A percentile compares a stretch with the other conserved stretches of the same genome.
phyloP scores from a whole-genome alignment of 2,797 vertebrate species.

The Sternotherus odoratus region DNA sequence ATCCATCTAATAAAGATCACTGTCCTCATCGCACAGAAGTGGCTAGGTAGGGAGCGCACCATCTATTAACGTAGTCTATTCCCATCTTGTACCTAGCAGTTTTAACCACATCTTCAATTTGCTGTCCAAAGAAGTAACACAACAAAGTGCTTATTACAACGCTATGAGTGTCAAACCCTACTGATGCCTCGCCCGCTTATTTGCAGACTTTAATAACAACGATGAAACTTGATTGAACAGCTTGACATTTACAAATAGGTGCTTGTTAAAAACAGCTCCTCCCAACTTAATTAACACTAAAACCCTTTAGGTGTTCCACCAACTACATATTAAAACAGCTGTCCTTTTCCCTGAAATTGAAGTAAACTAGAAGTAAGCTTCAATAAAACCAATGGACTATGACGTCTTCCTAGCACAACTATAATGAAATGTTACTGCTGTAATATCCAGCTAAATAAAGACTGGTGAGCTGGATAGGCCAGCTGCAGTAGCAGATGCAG shows the following conservation, averaged over 20 bases:
- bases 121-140: background rate
- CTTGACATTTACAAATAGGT: slow-evolving; percentile 72
- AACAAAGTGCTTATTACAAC: fast-evolving
- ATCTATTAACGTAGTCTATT: fast-evolving
- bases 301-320: slow-evolving; percentile 69
- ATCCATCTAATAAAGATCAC: background rate
- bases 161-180: background rate
- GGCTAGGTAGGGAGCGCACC: fast-evolving
- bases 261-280: slow-evolving; percentile 72
- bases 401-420: slow-evolving; percentile 70
- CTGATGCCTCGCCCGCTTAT: background rate
- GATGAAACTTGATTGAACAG: slow-evolving; percentile 33
- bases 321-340: slow-evolving; percentile 75
- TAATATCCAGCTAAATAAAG: slow-evolving; percentile 65
- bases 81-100: fast-evolving
- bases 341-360: slow-evolving; percentile 64
- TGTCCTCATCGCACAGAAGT: background rate
- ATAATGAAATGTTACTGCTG: slow-evolving; percentile 72
- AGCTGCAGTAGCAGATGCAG: slow-evolving; percentile 78
- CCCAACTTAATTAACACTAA: slow-evolving; percentile 75
- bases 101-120: background rate
- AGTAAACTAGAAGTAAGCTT: slow-evolving; percentile 68
- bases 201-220: slow-evolving; percentile 17
- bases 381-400: slow-evolving; percentile 79
- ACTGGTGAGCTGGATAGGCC: slow-evolving; percentile 54